phyloP scores from a whole-genome alignment of 2,113 vertebrate genomes.

The Macquaria australasica region DNA sequence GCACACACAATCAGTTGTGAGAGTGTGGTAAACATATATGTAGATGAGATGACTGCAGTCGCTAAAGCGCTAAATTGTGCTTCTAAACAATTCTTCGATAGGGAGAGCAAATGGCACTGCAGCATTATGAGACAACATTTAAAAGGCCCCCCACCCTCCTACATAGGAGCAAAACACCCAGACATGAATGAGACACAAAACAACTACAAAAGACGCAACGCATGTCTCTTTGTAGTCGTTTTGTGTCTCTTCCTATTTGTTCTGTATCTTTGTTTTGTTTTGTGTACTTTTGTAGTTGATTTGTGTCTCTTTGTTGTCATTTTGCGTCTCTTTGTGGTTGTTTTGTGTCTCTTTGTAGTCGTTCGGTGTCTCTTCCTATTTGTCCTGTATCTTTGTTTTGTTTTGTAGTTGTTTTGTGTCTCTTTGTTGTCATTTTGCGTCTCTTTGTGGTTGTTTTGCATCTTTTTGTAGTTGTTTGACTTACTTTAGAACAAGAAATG shows the following conservation, averaged over 20 bases:
- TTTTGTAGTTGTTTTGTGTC: too few relatives aligned
- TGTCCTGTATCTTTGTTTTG: too few relatives aligned
- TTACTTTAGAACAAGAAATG: background rate
- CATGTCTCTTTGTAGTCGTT: background rate
- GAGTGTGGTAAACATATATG: background rate
- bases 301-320: too few relatives aligned
- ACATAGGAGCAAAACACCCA: background rate
- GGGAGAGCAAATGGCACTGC: background rate
- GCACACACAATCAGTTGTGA: background rate
- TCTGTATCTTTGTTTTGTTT: too few relatives aligned
- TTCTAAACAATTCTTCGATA: background rate
- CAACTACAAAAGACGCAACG: background rate
- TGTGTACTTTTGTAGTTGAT: too few relatives aligned
- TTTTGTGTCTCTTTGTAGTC: too few relatives aligned
- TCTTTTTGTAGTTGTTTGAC: background rate
- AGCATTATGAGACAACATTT: background rate
- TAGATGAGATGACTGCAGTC: background rate
- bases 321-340: too few relatives aligned
- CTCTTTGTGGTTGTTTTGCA: background rate
- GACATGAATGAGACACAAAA: background rate
- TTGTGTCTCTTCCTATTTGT: too few relatives aligned
- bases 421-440: too few relatives aligned
- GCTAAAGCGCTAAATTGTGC: too few relatives aligned
- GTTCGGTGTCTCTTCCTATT: too few relatives aligned
- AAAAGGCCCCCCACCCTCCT: background rate